Evolutionary conservation across 2,888 invertebrate species (phyloP).

Genomic region (Chymomyza procnemis): DNA sequence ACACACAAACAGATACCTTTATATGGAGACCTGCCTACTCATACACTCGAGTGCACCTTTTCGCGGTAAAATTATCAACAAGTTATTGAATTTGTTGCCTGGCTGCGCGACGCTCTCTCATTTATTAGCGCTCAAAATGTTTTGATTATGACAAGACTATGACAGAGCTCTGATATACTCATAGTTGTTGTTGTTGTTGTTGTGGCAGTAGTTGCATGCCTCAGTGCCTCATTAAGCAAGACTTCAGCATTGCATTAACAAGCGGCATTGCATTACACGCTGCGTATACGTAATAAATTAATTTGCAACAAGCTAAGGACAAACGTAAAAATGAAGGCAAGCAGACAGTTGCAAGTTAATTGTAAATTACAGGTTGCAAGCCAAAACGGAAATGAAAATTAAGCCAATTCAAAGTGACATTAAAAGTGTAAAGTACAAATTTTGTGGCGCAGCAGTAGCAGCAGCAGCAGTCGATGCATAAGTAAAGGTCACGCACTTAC

Average conservation of each 20-base stretch:
- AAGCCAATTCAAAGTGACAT: constrained; percentile 47
- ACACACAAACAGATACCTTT: neutral
- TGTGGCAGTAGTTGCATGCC: constrained; percentile 11
- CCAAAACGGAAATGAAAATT: constrained; percentile 53
- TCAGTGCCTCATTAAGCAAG: constrained; percentile 1
- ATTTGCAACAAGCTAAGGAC: constrained; percentile 6
- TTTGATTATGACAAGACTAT: constrained; percentile 2
- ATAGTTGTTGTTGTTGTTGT: neutral
- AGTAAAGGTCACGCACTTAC: neutral
- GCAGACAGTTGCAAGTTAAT: neutral
- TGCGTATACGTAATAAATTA: constrained; percentile 42
- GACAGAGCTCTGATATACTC: neutral
- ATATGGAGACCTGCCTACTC: neutral
- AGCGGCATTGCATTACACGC: neutral
- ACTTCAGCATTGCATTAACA: neutral
- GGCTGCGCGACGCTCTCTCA: neutral
- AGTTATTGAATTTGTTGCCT: constrained; percentile 1
- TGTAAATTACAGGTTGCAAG: neutral
- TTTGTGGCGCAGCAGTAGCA: no score
- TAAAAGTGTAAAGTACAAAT: neutral
- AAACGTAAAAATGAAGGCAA: neutral
- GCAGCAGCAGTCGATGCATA: neutral
- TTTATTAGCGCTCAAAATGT: neutral
- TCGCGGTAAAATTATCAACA: constrained; percentile 1
- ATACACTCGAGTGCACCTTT: neutral